Percentiles rank a stretch among this genome's conserved stretches.
phyloP scores from a whole-genome alignment of 2,888 invertebrate genomes.

The Philhelius pedissequus region DNA sequence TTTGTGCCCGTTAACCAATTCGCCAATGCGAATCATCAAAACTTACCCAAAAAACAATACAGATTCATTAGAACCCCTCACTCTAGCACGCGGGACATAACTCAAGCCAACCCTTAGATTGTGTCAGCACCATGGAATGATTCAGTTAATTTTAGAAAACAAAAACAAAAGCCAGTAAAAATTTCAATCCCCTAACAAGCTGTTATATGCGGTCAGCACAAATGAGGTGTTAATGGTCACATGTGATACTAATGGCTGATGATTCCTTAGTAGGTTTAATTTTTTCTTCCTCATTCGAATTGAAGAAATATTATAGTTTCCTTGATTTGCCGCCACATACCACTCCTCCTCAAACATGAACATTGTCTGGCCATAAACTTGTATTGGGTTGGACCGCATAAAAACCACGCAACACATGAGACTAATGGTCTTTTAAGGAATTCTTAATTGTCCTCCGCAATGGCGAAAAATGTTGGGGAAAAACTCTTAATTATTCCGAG shows the following conservation, averaged over 20 bases:
- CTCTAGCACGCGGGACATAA: neutral
- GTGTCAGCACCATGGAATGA: conserved; percentile 7
- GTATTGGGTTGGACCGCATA: conserved; percentile 55
- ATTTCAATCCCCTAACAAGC: conserved; percentile 28
- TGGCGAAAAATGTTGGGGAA: neutral
- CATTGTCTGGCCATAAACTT: neutral
- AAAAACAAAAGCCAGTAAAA: conserved; percentile 49
- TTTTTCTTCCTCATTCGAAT: neutral
- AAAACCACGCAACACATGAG: conserved; percentile 65
- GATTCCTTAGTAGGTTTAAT: conserved; percentile 22
- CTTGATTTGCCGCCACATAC: neutral
- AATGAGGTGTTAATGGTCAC: conserved; percentile 69
- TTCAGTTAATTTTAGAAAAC: neutral
- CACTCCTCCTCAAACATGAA: neutral
- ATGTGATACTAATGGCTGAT: conserved; percentile 66
- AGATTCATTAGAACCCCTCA: conserved; percentile 13
- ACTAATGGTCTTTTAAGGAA: conserved; percentile 67
- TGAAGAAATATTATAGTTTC: neutral
- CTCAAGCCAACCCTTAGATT: conserved; percentile 45
- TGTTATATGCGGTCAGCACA: conserved; percentile 54
- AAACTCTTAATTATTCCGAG: conserved; percentile 63
- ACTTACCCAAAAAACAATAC: neutral
- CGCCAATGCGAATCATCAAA: conserved; percentile 11
- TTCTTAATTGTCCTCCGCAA: conserved; percentile 60
- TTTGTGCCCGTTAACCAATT: conserved; percentile 50